Base-by-base conservation (phyloP, 2,797 vertebrate genomes). In the Psittacula derbiana region DNA sequence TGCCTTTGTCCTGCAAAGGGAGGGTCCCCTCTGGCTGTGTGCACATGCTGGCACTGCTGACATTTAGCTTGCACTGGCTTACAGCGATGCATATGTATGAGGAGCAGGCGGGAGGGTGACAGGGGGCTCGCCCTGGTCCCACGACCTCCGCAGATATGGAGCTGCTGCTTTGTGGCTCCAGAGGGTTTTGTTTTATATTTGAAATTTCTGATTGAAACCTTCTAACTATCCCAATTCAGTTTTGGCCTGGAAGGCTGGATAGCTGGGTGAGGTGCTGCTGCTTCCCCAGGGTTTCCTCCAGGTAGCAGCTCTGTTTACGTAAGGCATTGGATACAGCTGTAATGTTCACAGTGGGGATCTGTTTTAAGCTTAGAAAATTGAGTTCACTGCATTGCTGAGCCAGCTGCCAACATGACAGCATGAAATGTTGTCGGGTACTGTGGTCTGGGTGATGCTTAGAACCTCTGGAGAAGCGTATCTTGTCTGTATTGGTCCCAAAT, bases 391-490 rank as follows among this genome's bases (percentile, higher is more conserved):
- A 2, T 53, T 16, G 44, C 67, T 62, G 64, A 90, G 73, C 36
- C 3, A 16, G 41, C 58, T 91, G 74, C 71, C 17, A 57, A 33
- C n/a, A 33, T 57, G n/a, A 57, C n/a, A 57, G n/a, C 55, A 0
- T 53, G 46, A 25, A 10, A 1, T 4, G 2, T 64, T 0, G 0
- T 61, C 0, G 1, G 44, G 8, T 86, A 49, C 64, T 1, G 1
- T 38, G 62, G 28, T 73, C 19, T 80, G 47, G 19, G n/a, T 0
- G 0, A n/a, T 55, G 60, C 71, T 43, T 50, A n/a, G 55, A 47
- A 55, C 75, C 21, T 60, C 28, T 65, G 33, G 67, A 87, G 55
- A 38, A 80, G 43, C 67, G 43, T 16, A 1, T 80, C 21, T 55
- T 66, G 36, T 33, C 27, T 76, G n/a, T 20, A 15, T 47, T 80